A percentile compares a stretch with the other conserved stretches of the same genome.
phyloP scores from a whole-genome alignment of 35 echinoderm and acorn worm species.

The Chiridota heheva region DNA sequence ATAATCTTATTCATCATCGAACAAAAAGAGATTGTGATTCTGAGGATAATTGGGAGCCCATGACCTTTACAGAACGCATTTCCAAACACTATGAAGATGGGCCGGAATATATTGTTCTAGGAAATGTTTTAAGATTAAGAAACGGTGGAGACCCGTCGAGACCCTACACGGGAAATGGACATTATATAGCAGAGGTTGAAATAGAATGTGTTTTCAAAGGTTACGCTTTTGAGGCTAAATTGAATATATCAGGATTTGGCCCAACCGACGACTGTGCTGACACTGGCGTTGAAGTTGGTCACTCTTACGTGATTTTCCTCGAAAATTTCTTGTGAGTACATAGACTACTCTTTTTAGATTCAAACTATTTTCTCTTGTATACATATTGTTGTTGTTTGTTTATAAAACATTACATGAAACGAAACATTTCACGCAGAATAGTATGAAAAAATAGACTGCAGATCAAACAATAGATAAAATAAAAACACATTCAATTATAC shows the following conservation, averaged over 20 bases:
- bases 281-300: neutral
- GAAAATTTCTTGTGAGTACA: no score
- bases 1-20: no score
- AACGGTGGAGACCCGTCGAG: neutral
- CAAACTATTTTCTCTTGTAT: no score
- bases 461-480: no score
- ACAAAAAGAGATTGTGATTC: conserved; percentile 14
- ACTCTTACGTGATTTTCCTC: conserved; percentile 42
- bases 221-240: neutral
- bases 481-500: no score
- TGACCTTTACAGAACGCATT: conserved; percentile 25
- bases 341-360: no score
- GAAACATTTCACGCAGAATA: no score
- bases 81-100: conserved; percentile 6
- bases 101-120: conserved; percentile 18
- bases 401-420: no score
- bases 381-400: no score
- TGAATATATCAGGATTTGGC: conserved; percentile 35
- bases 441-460: no score
- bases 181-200: conserved; percentile 23
- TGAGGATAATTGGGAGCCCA: conserved; percentile 17
- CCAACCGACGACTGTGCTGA: conserved; percentile 33
- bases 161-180: conserved; percentile 18
- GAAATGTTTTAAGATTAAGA: neutral
- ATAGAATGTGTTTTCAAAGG: conserved; percentile 28